Percentiles rank a stretch among this genome's conserved stretches.
phyloP scores from a whole-genome alignment of 2,113 vertebrate species.

The Calyptomena viridis region DNA sequence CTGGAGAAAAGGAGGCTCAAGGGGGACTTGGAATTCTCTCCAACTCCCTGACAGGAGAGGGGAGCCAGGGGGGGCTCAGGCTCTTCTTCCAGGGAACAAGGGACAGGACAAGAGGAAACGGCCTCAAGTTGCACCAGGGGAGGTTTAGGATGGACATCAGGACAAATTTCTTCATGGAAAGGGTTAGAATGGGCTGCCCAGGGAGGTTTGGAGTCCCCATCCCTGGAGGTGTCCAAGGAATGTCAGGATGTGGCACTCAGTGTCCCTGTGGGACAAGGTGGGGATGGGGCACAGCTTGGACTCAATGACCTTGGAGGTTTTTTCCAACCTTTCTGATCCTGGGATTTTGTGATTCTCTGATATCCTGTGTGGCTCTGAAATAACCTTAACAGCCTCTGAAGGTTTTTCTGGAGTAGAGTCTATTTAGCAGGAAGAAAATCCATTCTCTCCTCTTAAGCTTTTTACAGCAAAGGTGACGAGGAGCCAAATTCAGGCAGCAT shows the following conservation, averaged over 20 bases:
- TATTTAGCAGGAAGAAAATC: neutral
- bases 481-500: neutral
- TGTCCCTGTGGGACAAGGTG: neutral
- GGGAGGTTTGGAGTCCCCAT: neutral
- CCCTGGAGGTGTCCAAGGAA: neutral
- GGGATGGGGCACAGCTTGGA: neutral
- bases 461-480: neutral
- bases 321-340: neutral
- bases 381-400: neutral
- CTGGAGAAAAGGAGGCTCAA: neutral
- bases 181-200: neutral
- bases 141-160: neutral
- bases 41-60: neutral
- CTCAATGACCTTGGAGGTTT: neutral
- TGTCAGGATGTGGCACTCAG: rapidly evolving
- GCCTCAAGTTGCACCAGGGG: rapidly evolving
- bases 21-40: neutral
- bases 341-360: neutral
- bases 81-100: neutral
- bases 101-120: rapidly evolving
- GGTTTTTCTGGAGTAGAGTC: neutral
- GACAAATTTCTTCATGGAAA: neutral
- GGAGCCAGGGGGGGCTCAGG: rapidly evolving
- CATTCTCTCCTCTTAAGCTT: neutral
- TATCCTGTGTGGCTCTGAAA: neutral